Base-by-base conservation (phyloP, 2,113 vertebrate species). In the Eublepharis macularius region DNA sequence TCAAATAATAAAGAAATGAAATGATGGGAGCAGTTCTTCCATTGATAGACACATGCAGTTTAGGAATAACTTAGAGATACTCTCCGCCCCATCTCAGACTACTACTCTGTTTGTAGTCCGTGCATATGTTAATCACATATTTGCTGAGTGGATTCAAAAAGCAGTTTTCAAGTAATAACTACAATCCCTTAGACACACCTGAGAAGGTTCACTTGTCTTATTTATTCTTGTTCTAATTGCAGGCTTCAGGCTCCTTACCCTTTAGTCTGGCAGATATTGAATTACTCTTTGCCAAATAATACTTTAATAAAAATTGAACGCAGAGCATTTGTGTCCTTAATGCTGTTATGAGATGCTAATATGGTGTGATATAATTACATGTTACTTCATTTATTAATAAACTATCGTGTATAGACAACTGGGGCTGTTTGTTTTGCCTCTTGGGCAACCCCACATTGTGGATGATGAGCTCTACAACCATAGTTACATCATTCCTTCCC, bases 281-380 rank as follows among this genome's bases (percentile, higher is more conserved):
- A 70, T 41, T 86, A 49, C 1, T 5, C 81, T 90, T 41, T 68
- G 66, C 3, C 4, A 80, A 89, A 63, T 89, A 87, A 9, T 78
- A 66, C 49, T 75, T 82, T 76, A 47, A 83, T 83, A 83, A 75
- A 85, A 87, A 79, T 8, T 39, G 57, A 91, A 91, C 90, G 24
- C 2, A 70, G 39, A 24, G 85, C 87, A 69, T 17, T 77, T 26
- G 9, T 21, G 6, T 2, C 5, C 51, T 63, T 82, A 66, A 65
- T 76, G 43, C n/a, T 63, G 36, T 1, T 51, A 4, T 21, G 12
- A n/a, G 88, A 76, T 24, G 16, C 1, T 84, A 90, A 75, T 9
- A 82, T 32, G 73, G n/a, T 29, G 12, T 74, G 75, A 63, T 11
- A 80, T 10, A 41, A 88, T 17, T 66, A 24, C 14, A 19, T 80